Evolutionary conservation across 2,797 vertebrate genomes (phyloP), one percentile per base, ranked within the genome.

Genomic region (Melanotaenia boesemani): DNA sequence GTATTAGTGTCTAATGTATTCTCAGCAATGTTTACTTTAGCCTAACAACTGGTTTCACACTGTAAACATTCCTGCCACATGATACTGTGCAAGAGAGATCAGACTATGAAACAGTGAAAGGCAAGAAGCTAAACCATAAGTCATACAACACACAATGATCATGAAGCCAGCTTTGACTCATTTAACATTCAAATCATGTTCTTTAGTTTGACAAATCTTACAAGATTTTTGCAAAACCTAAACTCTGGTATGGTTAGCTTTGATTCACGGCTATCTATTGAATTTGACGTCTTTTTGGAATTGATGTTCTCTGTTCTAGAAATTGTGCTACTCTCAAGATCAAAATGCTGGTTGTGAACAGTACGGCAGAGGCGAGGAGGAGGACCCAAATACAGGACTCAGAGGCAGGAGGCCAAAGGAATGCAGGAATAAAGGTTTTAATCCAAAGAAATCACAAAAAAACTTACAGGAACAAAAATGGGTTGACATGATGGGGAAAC

Each of bases 31-130:
- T 91, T 91, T 85, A 84, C 61, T 65, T 82, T 77, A 80, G 76
- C 57, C 74, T 77, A 78, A 86, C 78, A 85, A 85, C 81, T 89
- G 80, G 90, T 88, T 86, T 82, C 60, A 86, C 83, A 70, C 57
- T 74, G 36, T 90, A 91, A 92, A 91, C 86, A 82, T 69, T 72
- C 58, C 18, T 36, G 85, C 75, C 79, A 92, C 80, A 79, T 66
- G 84, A 93, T 85, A 81, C 84, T 4, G 20, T 15, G 22, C 39
- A 64, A 2, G 57, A 91, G 90, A 94, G 86, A 81, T 92, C 90
- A 92, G 88, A 91, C 88, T 90, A 75, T 52, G 70, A 79, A 83
- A 69, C 39, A 79, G 69, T 71, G 72, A 81, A 66, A 67, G 66
- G 61, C 39, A 39, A 76, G 54, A 76, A 67, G 36, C 50, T 65